Percentiles rank a stretch among this genome's conserved stretches.
Conservation (phyloP, 2,888 invertebrate species). For the Diarsia mendica region DNA sequence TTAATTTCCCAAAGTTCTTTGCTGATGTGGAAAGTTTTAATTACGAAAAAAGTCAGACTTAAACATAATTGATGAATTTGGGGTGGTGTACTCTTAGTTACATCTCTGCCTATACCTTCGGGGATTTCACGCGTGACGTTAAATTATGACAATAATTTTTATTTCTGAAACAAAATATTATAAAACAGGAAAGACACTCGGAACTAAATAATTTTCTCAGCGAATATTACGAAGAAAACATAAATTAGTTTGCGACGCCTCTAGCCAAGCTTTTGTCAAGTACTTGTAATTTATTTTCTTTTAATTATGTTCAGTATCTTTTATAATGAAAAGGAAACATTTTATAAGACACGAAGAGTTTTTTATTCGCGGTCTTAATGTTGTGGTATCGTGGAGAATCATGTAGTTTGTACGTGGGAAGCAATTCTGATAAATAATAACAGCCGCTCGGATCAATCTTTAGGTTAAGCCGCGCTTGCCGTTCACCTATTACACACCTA, state of each 20-base stretch:
- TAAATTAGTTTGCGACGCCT: conserved; percentile 35
- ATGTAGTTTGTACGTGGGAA: too few relatives aligned
- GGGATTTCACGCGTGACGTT: too few relatives aligned
- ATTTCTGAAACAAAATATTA: neutral
- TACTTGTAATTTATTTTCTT: conserved; percentile 52
- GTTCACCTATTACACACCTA: too few relatives aligned
- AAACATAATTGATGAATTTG: too few relatives aligned
- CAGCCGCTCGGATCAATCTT: too few relatives aligned
- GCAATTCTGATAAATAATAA: too few relatives aligned
- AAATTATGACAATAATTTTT: too few relatives aligned
- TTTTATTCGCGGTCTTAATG: neutral
- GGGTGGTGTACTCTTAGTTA: too few relatives aligned
- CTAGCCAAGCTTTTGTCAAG: conserved; percentile 30
- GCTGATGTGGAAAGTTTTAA: neutral
- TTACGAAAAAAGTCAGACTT: neutral
- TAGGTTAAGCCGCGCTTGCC: too few relatives aligned
- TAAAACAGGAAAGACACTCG: neutral
- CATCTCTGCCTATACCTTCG: too few relatives aligned
- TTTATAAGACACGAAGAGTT: conserved; percentile 8
- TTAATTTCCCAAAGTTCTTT: neutral
- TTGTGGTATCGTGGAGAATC: neutral
- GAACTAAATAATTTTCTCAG: conserved; percentile 25
- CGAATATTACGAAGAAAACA: conserved; percentile 15
- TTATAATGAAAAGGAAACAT: conserved; percentile 19
- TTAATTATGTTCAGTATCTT: conserved; percentile 50